phyloP scores from a whole-genome alignment of 2,888 invertebrate species.

The Cephus sareptanus region DNA sequence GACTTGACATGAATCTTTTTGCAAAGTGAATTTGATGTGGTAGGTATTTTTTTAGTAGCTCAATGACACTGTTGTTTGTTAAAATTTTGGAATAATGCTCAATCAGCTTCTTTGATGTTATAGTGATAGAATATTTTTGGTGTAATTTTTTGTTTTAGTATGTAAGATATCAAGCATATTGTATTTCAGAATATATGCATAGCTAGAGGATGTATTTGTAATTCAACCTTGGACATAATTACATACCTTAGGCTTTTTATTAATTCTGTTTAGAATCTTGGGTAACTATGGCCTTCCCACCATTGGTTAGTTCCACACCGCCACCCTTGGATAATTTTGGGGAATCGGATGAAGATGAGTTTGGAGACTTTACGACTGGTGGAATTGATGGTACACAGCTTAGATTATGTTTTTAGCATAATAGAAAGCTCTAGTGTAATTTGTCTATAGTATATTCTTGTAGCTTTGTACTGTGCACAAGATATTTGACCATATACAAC shows the following conservation, averaged over 20 bases:
- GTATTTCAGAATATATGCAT: neutral
- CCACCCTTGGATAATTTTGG: conserved; percentile 73
- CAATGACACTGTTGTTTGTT: neutral
- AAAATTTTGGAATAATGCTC: neutral
- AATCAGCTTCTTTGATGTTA: neutral
- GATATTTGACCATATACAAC: neutral
- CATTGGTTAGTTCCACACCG: conserved; percentile 75
- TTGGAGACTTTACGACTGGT: conserved; percentile 60
- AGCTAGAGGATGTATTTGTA: neutral
- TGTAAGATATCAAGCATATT: neutral
- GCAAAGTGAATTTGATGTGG: neutral
- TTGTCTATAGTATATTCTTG: neutral
- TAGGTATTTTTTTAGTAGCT: neutral
- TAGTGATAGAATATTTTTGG: neutral
- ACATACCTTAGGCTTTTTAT: neutral
- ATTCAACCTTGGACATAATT: neutral
- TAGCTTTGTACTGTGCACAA: neutral
- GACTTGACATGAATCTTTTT: neutral
- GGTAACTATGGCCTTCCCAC: conserved; percentile 72
- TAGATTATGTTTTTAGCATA: neutral
- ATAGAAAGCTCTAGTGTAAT: neutral
- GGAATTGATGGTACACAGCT: conserved; percentile 56
- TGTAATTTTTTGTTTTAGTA: neutral
- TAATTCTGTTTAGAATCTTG: neutral
- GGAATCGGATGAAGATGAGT: conserved; percentile 71